Base-by-base conservation (phyloP, 2,888 invertebrate genomes). In the Campaea margaritaria region DNA sequence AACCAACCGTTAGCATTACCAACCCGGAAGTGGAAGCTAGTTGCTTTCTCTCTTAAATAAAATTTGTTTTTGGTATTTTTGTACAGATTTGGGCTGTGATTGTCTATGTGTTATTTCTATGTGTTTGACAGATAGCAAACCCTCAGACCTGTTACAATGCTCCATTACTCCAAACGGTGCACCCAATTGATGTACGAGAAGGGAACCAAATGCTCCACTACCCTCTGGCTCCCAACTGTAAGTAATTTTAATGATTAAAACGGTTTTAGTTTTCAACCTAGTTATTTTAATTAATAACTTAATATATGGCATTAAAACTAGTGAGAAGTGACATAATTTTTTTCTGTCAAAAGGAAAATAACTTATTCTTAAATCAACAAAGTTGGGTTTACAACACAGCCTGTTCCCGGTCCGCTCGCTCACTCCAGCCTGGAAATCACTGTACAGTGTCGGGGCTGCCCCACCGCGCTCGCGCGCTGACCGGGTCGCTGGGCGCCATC, bases 401-500 rank as follows among this genome's bases (percentile, higher is more conserved):
- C 3, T 21, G 5, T 21, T 21, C 21, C 21, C 21, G 3, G 21
- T n/a, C n/a, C n/a, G n/a, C n/a, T n/a, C n/a, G n/a, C n/a, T n/a
- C n/a, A n/a, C n/a, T n/a, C n/a, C n/a, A n/a, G n/a, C n/a, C n/a
- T n/a, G n/a, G n/a, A n/a, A n/a, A n/a, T n/a, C n/a, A n/a, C n/a
- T 39, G 64, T 49, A 1, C 70, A 83, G 82, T 84, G 76, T 71
- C 78, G 3, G 86, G 84, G 0, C 86, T 86, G 34, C 62, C 62
- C 55, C 39, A 12, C 39, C 62, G 57, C 39, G 39, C 39, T 7
- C 39, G 39, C 5, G 21, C 21, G 86, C 81, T 91, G 74, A 91
- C 93, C 44, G 93, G 92, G 0, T 92, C 93, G 0, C 75, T 93
- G 67, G 91, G 92, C 57, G 89, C 93, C 15, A 91, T 92, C 79